Percentiles rank a stretch among this genome's conserved stretches.
Conservation (phyloP, 2,888 invertebrate species). For the Platycheirus albimanus region DNA sequence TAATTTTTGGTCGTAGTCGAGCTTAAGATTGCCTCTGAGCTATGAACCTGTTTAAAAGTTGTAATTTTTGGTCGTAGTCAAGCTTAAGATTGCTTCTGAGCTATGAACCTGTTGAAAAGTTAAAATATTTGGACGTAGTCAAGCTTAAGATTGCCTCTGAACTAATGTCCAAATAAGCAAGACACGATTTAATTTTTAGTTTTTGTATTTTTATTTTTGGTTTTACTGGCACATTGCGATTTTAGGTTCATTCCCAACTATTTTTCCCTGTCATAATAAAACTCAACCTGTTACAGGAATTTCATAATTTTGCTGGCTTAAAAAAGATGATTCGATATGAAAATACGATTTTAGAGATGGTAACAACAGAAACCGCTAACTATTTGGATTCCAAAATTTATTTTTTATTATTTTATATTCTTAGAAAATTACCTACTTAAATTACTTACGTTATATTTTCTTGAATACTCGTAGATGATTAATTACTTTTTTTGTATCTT, state of each 20-base stretch:
- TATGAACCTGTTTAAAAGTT: not conserved
- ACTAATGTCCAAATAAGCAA: too few species aligned
- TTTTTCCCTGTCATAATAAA: not conserved
- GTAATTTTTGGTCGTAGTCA: not conserved
- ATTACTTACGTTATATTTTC: not conserved
- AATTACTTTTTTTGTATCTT: not conserved
- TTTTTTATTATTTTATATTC: not conserved
- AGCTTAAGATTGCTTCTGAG: conserved; percentile 13
- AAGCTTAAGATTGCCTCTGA: not conserved
- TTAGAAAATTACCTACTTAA: not conserved
- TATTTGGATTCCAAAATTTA: not conserved
- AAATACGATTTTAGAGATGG: not conserved
- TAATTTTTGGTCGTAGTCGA: not conserved
- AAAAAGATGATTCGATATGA: not conserved
- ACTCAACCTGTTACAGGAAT: not conserved
- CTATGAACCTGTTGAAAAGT: not conserved
- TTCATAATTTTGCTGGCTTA: not conserved
- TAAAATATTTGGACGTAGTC: not conserved
- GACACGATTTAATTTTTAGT: too few species aligned
- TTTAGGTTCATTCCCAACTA: not conserved
- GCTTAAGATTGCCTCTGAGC: not conserved
- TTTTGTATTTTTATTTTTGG: not conserved
- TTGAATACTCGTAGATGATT: not conserved
- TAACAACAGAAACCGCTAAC: not conserved
- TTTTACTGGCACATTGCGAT: not conserved